Evolutionary conservation across 2,888 invertebrate species (phyloP).

Genomic region (Tholera decimalis): DNA sequence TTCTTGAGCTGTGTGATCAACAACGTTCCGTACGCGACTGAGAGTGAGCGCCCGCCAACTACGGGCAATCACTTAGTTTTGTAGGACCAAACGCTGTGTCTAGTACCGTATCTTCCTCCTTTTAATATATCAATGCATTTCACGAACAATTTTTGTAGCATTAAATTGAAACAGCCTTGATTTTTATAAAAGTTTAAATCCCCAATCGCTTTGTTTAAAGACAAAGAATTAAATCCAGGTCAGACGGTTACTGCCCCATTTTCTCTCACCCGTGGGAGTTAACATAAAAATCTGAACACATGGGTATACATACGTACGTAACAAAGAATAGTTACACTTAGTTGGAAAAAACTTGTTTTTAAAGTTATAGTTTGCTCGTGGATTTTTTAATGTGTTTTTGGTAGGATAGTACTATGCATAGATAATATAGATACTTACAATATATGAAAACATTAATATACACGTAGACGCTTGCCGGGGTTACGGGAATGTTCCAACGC

Average conservation of each 20-base stretch:
- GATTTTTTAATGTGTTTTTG: background rate
- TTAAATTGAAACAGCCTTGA: too few relatives aligned
- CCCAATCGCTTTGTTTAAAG: slow-evolving; percentile 11
- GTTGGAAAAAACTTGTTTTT: slow-evolving; percentile 10
- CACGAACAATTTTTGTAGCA: too few relatives aligned
- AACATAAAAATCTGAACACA: slow-evolving; percentile 29
- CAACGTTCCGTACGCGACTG: too few relatives aligned
- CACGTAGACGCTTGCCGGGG: too few relatives aligned
- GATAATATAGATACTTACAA: background rate
- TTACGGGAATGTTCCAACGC: too few relatives aligned
- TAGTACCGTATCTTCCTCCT: too few relatives aligned
- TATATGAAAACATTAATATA: background rate
- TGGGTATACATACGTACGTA: slow-evolving; percentile 2
- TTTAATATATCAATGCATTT: too few relatives aligned
- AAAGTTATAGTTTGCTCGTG: slow-evolving; percentile 29
- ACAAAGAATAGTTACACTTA: slow-evolving; percentile 22
- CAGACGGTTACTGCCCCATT: slow-evolving; percentile 30
- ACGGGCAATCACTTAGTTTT: too few relatives aligned
- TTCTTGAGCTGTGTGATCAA: too few relatives aligned
- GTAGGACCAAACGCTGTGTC: too few relatives aligned
- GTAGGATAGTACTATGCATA: background rate
- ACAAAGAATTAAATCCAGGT: slow-evolving; percentile 45
- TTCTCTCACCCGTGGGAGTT: slow-evolving; percentile 28
- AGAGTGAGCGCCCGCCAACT: too few relatives aligned
- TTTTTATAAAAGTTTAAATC: background rate